Base-by-base conservation (phyloP, 2,888 invertebrate genomes). In the Scelioninae gen. 1 region DNA sequence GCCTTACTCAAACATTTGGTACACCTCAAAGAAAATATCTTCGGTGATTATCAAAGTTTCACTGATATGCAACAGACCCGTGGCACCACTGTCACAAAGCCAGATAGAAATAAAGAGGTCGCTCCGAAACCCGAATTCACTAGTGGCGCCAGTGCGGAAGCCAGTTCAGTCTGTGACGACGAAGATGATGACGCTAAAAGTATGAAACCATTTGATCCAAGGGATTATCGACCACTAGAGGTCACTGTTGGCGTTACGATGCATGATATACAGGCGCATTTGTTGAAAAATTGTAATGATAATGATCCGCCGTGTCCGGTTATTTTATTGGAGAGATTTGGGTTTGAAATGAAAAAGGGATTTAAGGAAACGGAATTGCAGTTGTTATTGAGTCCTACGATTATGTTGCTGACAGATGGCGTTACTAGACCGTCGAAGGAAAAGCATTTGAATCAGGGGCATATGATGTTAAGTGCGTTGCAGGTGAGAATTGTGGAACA, bases 261-360 rank as follows among this genome's bases (percentile, higher is more conserved):
- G 90, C 98, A 98, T 91, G 98, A 99, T 89, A 96, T 99, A 86
- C 98, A 98, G 90, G 98, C 96, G 0, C 99, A 99, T 93, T 93
- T 99, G 80, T 94, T 98, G 7, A 97, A 97, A 94, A 98, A 97
- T 92, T 98, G 98, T 91, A 96, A 95, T 86, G 96, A 96, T 82
- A 95, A 95, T 86, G 98, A 98, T 93, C 97, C 98, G 0, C 96
- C 98, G 0, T 98, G 98, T 92, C 99, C 98, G 0, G 95, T 97
- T 6, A 95, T 98, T 80, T 92, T 97, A 16, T 95, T 98, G 53
- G 98, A 99, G 93, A 94, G 98, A 84, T 95, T 99, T 85, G 98
- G 98, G 0, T 98, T 99, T 92, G 99, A 99, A 94, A 96, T 99
- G 97, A 97, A 97, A 91, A 99, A 99, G 92, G 95, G 95, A 16